Percentiles rank a stretch among this genome's conserved stretches.
Conservation (phyloP, 1,140 invertebrate genomes). For the Danaus melanippus region DNA sequence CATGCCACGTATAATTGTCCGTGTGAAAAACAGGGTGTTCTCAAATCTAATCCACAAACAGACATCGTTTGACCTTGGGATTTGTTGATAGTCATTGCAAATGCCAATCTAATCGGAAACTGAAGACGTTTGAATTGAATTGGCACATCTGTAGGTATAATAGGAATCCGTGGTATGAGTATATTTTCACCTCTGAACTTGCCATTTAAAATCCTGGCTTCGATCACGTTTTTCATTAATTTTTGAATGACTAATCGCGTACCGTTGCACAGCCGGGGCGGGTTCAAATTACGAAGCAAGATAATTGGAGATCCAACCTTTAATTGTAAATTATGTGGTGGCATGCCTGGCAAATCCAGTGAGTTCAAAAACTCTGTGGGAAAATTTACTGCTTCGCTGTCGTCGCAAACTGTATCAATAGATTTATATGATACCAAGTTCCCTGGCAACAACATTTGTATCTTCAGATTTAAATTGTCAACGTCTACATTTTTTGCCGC, state of each 20-base stretch:
- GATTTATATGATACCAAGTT: slow-evolving; percentile 21
- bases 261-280: slow-evolving; percentile 6
- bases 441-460: slow-evolving; percentile 22
- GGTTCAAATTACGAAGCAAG: slow-evolving; percentile 7
- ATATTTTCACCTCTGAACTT: background rate
- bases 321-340: slow-evolving; percentile 7
- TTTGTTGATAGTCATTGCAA: slow-evolving; percentile 71
- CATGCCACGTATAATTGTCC: slow-evolving; percentile 27
- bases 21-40: slow-evolving; percentile 24
- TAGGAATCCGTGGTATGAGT: background rate
- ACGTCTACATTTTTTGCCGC: slow-evolving; percentile 26
- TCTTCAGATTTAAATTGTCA: slow-evolving; percentile 22
- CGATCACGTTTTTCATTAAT: background rate
- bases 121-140: slow-evolving; percentile 17
- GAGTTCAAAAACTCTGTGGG: slow-evolving; percentile 6
- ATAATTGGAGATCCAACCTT: slow-evolving; percentile 7
- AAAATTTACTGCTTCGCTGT: slow-evolving; percentile 1
- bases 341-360: slow-evolving; percentile 5
- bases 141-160: slow-evolving; percentile 12
- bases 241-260: background rate
- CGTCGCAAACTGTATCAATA: slow-evolving; percentile 16
- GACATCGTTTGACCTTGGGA: slow-evolving; percentile 31
- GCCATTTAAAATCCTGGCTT: background rate
- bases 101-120: slow-evolving; percentile 47
- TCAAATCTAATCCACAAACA: too few species aligned